Conservation (phyloP, 2,888 invertebrate genomes). For the Apodemia zela region DNA sequence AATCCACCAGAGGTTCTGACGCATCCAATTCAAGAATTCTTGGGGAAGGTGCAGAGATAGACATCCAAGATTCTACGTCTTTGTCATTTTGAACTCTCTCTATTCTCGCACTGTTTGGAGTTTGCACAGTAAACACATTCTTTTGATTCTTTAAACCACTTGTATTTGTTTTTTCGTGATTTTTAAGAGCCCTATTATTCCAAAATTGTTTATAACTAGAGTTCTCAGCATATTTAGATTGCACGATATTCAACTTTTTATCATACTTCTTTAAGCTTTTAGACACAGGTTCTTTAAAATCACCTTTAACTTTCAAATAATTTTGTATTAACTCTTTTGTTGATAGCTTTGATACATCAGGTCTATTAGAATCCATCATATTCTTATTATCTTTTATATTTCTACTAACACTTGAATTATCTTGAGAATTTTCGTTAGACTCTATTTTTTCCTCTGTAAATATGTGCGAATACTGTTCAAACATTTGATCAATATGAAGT, state of each 20-base stretch:
- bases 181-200: constrained; percentile 53
- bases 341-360: constrained; percentile 62
- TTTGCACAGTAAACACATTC: constrained; percentile 45
- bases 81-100: constrained; percentile 66
- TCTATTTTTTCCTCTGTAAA: constrained; percentile 43
- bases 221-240: constrained; percentile 43
- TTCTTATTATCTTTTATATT: constrained; percentile 40
- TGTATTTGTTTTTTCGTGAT: constrained; percentile 37
- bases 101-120: constrained; percentile 63
- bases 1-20: constrained; percentile 27
- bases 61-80: constrained; percentile 77
- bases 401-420: constrained; percentile 34
- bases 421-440: constrained; percentile 39
- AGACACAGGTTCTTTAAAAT: constrained; percentile 43
- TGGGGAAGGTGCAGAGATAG: constrained; percentile 62
- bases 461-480: constrained; percentile 51
- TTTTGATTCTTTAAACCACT: constrained; percentile 50
- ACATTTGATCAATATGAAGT: constrained; percentile 66
- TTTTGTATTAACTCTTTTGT: constrained; percentile 71
- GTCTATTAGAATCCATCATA: constrained; percentile 43
- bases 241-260: constrained; percentile 46
- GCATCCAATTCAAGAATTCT: constrained; percentile 47
- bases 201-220: constrained; percentile 49
- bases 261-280: constrained; percentile 52
- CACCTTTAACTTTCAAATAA: constrained; percentile 68